These are phyloP conservation scores for Neodiprion lecontei DNA, from an alignment of 1,140 invertebrate genomes.

Conservation along the genomic window DNA sequence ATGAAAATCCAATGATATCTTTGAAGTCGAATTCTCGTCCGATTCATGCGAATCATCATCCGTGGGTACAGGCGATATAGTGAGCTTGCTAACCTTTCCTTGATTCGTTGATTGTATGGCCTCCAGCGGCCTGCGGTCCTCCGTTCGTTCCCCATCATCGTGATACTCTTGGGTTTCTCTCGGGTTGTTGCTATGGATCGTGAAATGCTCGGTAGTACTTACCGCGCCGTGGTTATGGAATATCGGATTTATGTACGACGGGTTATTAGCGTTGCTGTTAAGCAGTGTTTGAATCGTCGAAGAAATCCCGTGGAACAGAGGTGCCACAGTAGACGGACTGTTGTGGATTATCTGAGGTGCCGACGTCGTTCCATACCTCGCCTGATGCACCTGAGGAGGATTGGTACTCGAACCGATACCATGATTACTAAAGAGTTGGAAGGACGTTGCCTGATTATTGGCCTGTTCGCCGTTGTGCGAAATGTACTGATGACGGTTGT, in stretches of 20 bases:
- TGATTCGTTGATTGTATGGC: conserved; percentile 52
- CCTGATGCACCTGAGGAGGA: conserved; percentile 50
- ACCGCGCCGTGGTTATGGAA: conserved; percentile 53
- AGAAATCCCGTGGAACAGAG: conserved; percentile 49
- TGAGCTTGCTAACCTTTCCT: conserved; percentile 56
- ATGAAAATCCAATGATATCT: conserved; percentile 45
- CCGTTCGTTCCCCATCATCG: conserved; percentile 34
- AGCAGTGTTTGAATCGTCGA: conserved; percentile 55
- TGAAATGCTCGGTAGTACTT: conserved; percentile 52
- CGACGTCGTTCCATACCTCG: conserved; percentile 49
- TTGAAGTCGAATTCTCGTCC: conserved; percentile 9
- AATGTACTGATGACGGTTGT: conserved; percentile 56
- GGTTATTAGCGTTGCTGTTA: conserved; percentile 47
- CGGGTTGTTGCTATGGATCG: conserved; percentile 51
- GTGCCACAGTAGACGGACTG: conserved; percentile 49
- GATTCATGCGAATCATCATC: conserved; percentile 25
- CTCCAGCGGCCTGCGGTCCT: conserved; percentile 43
- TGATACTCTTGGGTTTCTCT: conserved; percentile 50
- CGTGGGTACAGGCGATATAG: conserved; percentile 50
- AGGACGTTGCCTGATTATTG: conserved; percentile 55
- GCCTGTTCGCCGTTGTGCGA: conserved; percentile 51
- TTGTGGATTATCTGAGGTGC: conserved; percentile 50
- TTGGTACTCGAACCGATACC: conserved; percentile 49
- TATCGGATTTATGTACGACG: conserved; percentile 51
- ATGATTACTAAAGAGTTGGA: conserved; percentile 58